Base-by-base conservation (phyloP, 2,888 invertebrate species). In the Thereva nobilitata region DNA sequence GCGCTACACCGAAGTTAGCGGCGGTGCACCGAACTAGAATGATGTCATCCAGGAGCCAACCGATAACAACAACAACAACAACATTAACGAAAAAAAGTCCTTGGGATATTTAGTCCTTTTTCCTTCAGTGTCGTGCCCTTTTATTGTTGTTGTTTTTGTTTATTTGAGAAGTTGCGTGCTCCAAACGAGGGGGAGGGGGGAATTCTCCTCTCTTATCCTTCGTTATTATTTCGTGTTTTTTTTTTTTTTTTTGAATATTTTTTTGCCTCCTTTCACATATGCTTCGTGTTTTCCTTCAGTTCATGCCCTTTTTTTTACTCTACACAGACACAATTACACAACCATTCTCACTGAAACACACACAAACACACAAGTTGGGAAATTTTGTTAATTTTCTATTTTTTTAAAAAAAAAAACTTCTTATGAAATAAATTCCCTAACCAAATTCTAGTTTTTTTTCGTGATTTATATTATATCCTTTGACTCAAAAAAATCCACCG, bases 11-110 rank as follows among this genome's bases (percentile, higher is more conserved):
- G 4, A 12, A 59, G 45, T 10, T 12, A 47, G 12, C 12, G 59
- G 59, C 37, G 47, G 49, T 59, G 59, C 59, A 59, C 59, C 59
- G 40, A 59, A 59, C 59, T 49, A 49, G 4, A 12, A 40, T 49
- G 59, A 59, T 59, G 59, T 59, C 59, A 59, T 38, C 38, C 23
- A 23, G 23, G 23, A 23, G 8, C 6, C 7, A 35, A 9, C 47
- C 6, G 23, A 52, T 5, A 8, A 4, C 8, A 52, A 34, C 35
- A 52, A 23, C 34, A 52, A 35, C 35, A 4, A 3, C 38, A 9
- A 41, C 38, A 55, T 41, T 41, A 41, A 41, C 55, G 3, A 4
- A 55, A 55, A 44, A 55, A 34, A 41, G 23, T 55, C 41, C 55
- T 35, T 41, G 12, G 5, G 23, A 41, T 38, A 41, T 41, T 41